Conservation (phyloP, 2,113 vertebrate genomes). For the Mirza zaza region DNA sequence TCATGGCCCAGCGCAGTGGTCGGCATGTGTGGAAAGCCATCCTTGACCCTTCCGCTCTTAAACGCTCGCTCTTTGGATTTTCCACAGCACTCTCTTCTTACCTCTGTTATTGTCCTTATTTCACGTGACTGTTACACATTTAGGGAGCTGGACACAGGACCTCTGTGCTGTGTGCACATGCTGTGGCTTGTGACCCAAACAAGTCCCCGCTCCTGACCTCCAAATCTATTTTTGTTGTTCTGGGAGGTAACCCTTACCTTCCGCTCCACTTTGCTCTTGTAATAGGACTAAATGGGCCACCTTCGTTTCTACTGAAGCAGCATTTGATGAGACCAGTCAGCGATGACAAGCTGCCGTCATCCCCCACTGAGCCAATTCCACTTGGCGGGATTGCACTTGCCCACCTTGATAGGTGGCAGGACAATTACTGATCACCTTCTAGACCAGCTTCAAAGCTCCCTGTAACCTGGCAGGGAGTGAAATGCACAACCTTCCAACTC, state of each 20-base stretch:
- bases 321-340: neutral
- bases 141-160: neutral
- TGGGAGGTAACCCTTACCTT: constrained; percentile 29
- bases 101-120: neutral
- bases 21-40: neutral
- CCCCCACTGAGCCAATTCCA: constrained; percentile 31
- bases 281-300: constrained; percentile 1
- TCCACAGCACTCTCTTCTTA: neutral
- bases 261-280: neutral
- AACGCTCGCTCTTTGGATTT: neutral
- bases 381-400: constrained; percentile 32
- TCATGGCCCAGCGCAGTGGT: neutral
- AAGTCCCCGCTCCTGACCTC: neutral
- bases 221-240: constrained; percentile 40
- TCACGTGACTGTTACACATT: neutral
- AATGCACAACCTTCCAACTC: constrained; percentile 59
- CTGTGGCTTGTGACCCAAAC: neutral
- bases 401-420: constrained; percentile 60
- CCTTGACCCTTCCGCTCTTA: neutral
- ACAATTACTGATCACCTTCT: constrained; percentile 42
- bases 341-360: constrained; percentile 20
- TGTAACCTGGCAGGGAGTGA: constrained; percentile 61
- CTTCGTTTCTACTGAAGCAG: constrained; percentile 52
- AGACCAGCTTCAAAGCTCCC: constrained; percentile 62
- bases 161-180: neutral